Percentiles rank a stretch among this genome's conserved stretches.
Evolutionary conservation across 2,797 vertebrate genomes (phyloP).

Genomic region (Chelon auratus): DNA sequence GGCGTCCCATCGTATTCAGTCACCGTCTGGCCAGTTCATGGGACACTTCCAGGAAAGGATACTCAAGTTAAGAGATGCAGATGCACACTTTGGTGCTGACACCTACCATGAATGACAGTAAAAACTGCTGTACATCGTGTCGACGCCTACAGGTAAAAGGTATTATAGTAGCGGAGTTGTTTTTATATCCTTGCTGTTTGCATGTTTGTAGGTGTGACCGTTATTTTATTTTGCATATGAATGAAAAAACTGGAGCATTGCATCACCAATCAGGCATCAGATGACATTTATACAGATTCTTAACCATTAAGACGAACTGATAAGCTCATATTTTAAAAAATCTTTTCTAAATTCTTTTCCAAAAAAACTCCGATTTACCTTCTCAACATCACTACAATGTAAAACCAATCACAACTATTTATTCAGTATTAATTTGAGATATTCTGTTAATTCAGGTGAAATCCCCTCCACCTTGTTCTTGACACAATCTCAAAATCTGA

Average conservation of each 20-base stretch:
- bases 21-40: no score
- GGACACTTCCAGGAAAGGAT: not conserved
- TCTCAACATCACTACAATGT: no score
- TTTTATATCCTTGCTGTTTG: not conserved
- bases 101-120: not conserved
- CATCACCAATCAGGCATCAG: no score
- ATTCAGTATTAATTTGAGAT: not conserved
- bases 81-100: no score
- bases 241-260: no score
- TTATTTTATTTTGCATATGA: no score
- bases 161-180: not conserved
- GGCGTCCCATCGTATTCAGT: not conserved
- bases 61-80: not conserved
- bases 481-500: constrained; percentile 24
- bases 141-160: not conserved
- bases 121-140: not conserved
- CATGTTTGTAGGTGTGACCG: no score
- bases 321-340: no score
- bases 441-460: not conserved
- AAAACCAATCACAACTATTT: not conserved
- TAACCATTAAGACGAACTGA: no score
- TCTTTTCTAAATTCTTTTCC: no score
- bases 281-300: no score
- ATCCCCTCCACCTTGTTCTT: not conserved
- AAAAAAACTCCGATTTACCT: no score